A percentile compares a stretch with the other conserved stretches of the same genome.
These are phyloP conservation scores for Chymomyza procnemis DNA, from an alignment of 2,888 invertebrate species.

Conservation along the genomic window DNA sequence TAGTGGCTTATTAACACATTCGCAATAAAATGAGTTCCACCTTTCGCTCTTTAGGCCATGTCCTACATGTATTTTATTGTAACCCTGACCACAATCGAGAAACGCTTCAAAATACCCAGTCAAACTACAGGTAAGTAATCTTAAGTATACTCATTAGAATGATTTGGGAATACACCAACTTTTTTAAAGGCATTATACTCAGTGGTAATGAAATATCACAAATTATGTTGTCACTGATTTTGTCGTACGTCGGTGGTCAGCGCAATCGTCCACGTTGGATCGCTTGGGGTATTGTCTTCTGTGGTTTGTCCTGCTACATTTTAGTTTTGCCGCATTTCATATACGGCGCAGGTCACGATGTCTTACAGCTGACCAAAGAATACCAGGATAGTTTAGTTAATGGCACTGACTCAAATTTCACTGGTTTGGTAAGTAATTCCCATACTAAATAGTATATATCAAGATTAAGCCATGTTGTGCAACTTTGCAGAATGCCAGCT, in stretches of 20 bases:
- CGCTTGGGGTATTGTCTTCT: conserved; percentile 82
- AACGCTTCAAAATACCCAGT: conserved; percentile 84
- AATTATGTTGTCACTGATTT: conserved; percentile 82
- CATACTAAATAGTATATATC: not conserved
- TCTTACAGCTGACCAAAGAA: conserved; percentile 76
- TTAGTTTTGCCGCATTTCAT: conserved; percentile 82
- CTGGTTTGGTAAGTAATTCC: conserved; percentile 54
- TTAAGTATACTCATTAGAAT: not conserved
- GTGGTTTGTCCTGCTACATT: conserved; percentile 82
- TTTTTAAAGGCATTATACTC: conserved; percentile 81
- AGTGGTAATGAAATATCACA: conserved; percentile 86
- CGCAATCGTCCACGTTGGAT: conserved; percentile 85
- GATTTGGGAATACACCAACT: not conserved
- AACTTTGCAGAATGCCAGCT: conserved; percentile 47
- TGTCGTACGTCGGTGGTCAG: conserved; percentile 84
- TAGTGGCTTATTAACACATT: not conserved
- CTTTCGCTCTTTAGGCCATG: conserved; percentile 80
- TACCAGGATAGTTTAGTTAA: conserved; percentile 60
- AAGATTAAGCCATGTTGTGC: too few relatives aligned
- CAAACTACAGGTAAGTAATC: conserved; percentile 82
- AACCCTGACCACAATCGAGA: conserved; percentile 84
- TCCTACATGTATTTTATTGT: conserved; percentile 83
- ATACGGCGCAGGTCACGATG: conserved; percentile 81
- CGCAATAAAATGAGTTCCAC: not conserved
- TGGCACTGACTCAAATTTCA: conserved; percentile 27